phyloP scores from a whole-genome alignment of 2,113 vertebrate genomes.

The Phodopus roborovskii region DNA sequence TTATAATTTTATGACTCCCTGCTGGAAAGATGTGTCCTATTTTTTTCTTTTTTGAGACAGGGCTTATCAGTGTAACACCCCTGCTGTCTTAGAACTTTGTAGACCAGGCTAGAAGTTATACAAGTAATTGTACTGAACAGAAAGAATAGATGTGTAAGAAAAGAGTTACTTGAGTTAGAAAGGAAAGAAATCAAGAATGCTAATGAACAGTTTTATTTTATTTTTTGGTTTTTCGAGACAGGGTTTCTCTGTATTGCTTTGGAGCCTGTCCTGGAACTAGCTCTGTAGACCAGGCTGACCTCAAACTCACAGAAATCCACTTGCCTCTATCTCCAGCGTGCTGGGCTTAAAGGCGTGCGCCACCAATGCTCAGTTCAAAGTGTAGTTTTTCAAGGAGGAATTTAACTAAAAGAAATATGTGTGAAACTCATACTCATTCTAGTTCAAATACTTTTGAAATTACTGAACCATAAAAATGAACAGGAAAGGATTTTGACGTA shows the following conservation, averaged over 20 bases:
- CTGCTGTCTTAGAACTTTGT: no score
- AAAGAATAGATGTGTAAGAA: background rate
- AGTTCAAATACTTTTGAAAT: background rate
- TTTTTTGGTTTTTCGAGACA: no score
- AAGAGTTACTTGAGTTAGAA: background rate
- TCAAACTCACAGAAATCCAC: no score
- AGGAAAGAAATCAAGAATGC: background rate
- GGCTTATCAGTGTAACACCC: no score
- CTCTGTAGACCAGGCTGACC: no score
- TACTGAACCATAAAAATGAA: conserved; percentile 2
- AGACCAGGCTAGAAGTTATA: background rate
- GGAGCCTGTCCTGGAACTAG: no score
- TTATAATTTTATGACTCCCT: background rate
- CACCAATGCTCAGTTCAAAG: background rate
- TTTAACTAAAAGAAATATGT: background rate
- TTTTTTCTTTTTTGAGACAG: no score
- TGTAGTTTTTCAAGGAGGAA: conserved; percentile 15
- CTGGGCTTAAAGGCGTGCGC: no score
- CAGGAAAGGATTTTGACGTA: background rate
- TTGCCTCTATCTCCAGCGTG: no score
- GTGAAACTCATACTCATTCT: background rate
- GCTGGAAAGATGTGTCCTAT: background rate
- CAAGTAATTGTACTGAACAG: background rate
- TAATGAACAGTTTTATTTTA: background rate
- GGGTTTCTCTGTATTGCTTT: no score